Conservation (phyloP, 2,797 vertebrate species). For the Chelon auratus region DNA sequence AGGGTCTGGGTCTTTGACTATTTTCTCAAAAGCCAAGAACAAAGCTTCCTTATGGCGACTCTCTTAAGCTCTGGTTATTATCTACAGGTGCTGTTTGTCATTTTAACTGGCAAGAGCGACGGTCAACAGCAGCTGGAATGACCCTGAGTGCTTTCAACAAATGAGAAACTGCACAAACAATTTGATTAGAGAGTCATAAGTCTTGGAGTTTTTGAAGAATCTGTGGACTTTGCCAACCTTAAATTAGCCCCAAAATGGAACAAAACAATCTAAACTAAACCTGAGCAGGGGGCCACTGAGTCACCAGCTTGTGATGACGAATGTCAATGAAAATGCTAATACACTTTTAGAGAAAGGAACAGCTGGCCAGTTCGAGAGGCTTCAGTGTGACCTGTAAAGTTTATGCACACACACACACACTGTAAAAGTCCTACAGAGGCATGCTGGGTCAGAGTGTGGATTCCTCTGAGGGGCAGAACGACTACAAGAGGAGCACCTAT, state of each 20-base stretch:
- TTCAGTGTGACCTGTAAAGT: conserved; percentile 42
- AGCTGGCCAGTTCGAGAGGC: conserved; percentile 57
- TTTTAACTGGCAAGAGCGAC: background rate
- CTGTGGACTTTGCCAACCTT: background rate
- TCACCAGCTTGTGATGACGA: conserved; percentile 48
- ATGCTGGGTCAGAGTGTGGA: conserved; percentile 72
- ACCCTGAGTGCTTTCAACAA: background rate
- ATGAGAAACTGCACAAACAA: background rate
- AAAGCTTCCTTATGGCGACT: background rate
- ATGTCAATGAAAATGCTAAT: conserved; percentile 69
- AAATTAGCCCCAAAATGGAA: conserved; percentile 7
- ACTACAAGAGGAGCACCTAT: conserved; percentile 65
- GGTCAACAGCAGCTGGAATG: background rate
- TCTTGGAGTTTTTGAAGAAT: background rate
- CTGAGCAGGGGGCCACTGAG: conserved; percentile 26
- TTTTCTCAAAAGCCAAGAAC: background rate
- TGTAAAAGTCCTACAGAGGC: conserved; percentile 68
- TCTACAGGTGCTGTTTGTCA: background rate
- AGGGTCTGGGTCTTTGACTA: too few relatives aligned
- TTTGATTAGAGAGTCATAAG: background rate
- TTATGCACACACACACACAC: conserved; percentile 42
- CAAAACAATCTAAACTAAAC: background rate
- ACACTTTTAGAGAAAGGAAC: conserved; percentile 46
- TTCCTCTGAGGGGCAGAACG: conserved; percentile 63
- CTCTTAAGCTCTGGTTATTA: background rate